phyloP scores from a whole-genome alignment of 2,113 vertebrate genomes.

The Donacobius atricapilla region DNA sequence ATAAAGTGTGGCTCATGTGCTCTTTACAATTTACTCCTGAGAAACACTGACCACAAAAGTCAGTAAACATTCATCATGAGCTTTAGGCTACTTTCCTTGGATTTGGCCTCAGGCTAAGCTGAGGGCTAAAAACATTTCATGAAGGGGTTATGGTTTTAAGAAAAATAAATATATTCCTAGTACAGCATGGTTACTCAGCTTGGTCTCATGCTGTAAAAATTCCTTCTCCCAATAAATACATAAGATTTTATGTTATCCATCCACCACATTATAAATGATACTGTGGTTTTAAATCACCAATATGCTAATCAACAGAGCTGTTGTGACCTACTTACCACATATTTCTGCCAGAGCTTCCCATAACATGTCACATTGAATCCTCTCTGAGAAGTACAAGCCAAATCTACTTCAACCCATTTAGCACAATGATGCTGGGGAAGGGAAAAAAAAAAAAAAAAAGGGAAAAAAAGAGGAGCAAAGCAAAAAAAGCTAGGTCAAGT shows the following conservation, averaged over 20 bases:
- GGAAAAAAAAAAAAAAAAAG: neutral
- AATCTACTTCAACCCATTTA: constrained; percentile 56
- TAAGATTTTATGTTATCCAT: constrained; percentile 4
- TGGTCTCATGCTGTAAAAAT: constrained; percentile 41
- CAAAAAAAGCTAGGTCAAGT: constrained; percentile 54
- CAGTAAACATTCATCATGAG: constrained; percentile 74
- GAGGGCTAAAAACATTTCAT: constrained; percentile 72
- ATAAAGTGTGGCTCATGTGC: constrained; percentile 60
- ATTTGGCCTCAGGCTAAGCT: constrained; percentile 78
- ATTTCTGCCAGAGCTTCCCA: constrained; percentile 58
- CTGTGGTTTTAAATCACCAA: constrained; percentile 49
- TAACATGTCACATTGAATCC: constrained; percentile 56
- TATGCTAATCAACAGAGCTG: constrained; percentile 64
- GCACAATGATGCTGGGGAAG: constrained; percentile 19
- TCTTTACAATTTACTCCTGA: constrained; percentile 70
- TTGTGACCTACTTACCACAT: constrained; percentile 73
- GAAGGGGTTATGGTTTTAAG: constrained; percentile 58
- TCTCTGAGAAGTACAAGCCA: constrained; percentile 38
- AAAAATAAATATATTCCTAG: constrained; percentile 39
- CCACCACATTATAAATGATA: constrained; percentile 26
- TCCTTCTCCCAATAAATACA: neutral
- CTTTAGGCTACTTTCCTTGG: constrained; percentile 73
- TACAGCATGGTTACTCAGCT: constrained; percentile 17
- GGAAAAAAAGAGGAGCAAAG: neutral
- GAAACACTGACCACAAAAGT: constrained; percentile 72